Conservation (phyloP, 2,797 vertebrate species). For the Hydrocynus forskahlii region DNA sequence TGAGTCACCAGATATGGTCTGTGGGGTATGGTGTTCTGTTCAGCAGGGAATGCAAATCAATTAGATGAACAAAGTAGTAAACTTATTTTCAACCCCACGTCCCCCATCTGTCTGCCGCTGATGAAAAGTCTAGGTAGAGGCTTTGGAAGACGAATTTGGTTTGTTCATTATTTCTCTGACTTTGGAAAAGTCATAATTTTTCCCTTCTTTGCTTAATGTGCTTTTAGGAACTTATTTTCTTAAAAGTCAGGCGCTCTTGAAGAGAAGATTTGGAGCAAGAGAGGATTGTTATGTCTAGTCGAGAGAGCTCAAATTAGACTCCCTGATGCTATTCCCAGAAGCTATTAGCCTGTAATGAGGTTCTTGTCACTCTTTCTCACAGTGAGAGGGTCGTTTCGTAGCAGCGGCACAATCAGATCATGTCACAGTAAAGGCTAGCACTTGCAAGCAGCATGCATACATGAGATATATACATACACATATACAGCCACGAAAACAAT, state of each 20-base stretch:
- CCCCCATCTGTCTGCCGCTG: constrained; percentile 30
- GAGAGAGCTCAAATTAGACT: constrained; percentile 52
- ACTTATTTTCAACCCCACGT: constrained; percentile 42
- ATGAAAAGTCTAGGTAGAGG: constrained; percentile 31
- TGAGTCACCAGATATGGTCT: constrained; percentile 61
- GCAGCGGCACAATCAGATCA: constrained; percentile 53
- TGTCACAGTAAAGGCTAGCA: constrained; percentile 17
- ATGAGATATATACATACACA: too few relatives aligned
- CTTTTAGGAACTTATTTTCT: constrained; percentile 14
- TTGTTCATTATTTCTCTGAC: constrained; percentile 1
- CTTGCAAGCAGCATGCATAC: background rate
- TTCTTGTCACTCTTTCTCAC: constrained; percentile 44
- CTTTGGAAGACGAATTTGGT: background rate
- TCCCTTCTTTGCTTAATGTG: background rate
- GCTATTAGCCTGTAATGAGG: constrained; percentile 57
- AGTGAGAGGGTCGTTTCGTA: constrained; percentile 44
- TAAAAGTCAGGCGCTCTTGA: constrained; percentile 24
- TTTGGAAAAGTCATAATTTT: background rate
- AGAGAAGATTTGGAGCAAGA: constrained; percentile 12
- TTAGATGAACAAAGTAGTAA: constrained; percentile 52
- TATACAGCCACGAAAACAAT: too few relatives aligned
- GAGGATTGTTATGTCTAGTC: constrained; percentile 31
- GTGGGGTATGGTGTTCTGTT: constrained; percentile 54
- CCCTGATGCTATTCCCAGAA: constrained; percentile 50
- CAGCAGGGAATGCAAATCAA: constrained; percentile 64